Percentiles rank a stretch among this genome's conserved stretches.
phyloP scores from a whole-genome alignment of 2,113 vertebrate genomes.

The Alouatta palliata region DNA sequence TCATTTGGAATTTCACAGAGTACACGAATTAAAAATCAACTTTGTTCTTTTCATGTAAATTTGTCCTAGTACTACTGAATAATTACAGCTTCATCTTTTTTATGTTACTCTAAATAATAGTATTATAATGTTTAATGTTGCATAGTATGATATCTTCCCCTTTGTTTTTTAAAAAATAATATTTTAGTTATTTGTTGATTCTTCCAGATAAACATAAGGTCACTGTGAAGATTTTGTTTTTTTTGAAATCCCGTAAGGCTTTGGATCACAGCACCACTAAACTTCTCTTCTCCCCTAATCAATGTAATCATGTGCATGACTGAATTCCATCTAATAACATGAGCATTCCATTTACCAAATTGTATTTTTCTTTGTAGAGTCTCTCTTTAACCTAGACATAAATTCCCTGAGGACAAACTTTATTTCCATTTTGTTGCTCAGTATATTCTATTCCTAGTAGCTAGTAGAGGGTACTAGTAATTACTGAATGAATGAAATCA shows the following conservation, averaged over 20 bases:
- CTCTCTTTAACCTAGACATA: background rate
- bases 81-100: background rate
- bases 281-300: background rate
- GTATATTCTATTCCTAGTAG: background rate
- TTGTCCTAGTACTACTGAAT: background rate
- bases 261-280: background rate
- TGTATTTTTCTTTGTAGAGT: background rate
- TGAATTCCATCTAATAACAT: background rate
- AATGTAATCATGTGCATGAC: background rate
- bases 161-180: background rate
- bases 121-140: background rate
- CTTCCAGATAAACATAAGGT: background rate
- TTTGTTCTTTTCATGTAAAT: conserved; percentile 16
- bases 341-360: background rate
- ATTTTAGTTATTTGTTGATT: conserved; percentile 14
- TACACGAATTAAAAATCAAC: background rate
- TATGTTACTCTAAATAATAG: background rate
- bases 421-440: background rate
- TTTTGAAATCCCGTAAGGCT: background rate
- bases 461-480: background rate
- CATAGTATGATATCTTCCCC: background rate
- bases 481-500: background rate
- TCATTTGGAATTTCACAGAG: background rate
- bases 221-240: background rate
- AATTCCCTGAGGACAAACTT: background rate